A percentile compares a stretch with the other conserved stretches of the same genome.
phyloP scores from a whole-genome alignment of 2,888 invertebrate genomes.

The Ormyrus thymus region DNA sequence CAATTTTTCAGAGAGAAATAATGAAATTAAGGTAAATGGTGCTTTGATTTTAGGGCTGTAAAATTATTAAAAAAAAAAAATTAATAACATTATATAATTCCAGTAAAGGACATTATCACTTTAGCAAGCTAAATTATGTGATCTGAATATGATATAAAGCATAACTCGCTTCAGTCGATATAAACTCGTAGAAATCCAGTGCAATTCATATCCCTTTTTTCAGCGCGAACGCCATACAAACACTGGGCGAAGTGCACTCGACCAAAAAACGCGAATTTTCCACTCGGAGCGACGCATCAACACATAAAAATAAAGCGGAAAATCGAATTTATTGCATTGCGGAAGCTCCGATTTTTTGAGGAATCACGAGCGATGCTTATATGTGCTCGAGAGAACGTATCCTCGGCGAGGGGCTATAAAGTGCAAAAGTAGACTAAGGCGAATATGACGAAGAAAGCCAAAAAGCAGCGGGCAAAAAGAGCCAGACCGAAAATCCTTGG shows the following conservation, averaged over 20 bases:
- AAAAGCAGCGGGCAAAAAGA: conserved; percentile 27
- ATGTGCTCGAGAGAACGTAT: conserved; percentile 11
- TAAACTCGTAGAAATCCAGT: background rate
- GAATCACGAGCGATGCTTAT: background rate
- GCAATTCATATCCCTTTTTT: background rate
- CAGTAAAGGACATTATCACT: no score
- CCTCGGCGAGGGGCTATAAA: conserved; percentile 35
- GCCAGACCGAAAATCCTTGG: conserved; percentile 29
- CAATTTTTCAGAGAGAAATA: no score
- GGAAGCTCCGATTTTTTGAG: conserved; percentile 26
- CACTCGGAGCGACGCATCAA: conserved; percentile 36
- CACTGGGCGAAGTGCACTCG: conserved; percentile 12
- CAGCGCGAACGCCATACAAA: background rate
- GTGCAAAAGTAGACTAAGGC: conserved; percentile 44
- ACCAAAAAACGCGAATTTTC: conserved; percentile 35
- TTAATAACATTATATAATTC: no score
- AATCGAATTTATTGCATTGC: conserved; percentile 31
- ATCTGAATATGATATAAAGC: no score
- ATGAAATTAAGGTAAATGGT: no score
- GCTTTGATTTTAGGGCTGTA: no score
- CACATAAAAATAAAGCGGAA: conserved; percentile 34
- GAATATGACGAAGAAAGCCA: conserved; percentile 46
- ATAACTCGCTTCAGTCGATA: no score
- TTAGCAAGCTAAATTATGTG: no score
- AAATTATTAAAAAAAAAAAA: no score